Base-by-base conservation (phyloP, 2,113 vertebrate species). In the Bos javanicus region DNA sequence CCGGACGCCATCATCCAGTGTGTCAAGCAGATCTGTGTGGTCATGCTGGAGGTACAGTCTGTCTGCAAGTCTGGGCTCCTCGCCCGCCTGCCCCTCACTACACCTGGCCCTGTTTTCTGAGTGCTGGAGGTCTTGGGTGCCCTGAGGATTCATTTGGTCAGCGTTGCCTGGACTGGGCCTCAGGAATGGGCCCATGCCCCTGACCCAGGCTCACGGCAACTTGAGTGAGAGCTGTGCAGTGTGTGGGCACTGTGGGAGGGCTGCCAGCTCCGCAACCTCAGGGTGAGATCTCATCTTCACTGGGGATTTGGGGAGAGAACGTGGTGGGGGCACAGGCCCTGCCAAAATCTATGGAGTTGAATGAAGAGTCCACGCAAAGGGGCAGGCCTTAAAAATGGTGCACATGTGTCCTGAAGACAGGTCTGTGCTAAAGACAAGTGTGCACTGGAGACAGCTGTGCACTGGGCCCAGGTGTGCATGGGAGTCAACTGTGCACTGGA, bases 11-110 rank as follows among this genome's bases (percentile, higher is more conserved):
- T 99, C 98, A 99, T 99, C 99, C 99, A 99, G 98, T 99, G 99
- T 98, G 99, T 99, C 99, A 99, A 99, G 99, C 99, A 99, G 98
- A 99, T 99, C 98, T 99, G 99, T 99, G 99, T 99, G 99, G 99
- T 99, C 98, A 99, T 99, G 99, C 99, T 99, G 99, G 99, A 99
- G 99, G 99, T 99, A 99, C 94, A 48, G 91, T 96, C n/a, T 9
- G 90, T 30, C 48, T 7, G 39, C 30, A 21, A 26, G 2, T 3
- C 28, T 2, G 33, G 50, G 9, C 16, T 57, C 43, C 8, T 50
- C 21, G 7, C 88, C 13, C 2, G 19, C 86, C 86, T 13, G 13
- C 26, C 80, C 54, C 54, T 50, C 60, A 0, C 14, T 30, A 87
- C 19, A 8, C 7, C 21, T 8, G 7, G n/a, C 78, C 10, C 19